Conservation (phyloP, 2,113 vertebrate species). For the Caracal caracal region DNA sequence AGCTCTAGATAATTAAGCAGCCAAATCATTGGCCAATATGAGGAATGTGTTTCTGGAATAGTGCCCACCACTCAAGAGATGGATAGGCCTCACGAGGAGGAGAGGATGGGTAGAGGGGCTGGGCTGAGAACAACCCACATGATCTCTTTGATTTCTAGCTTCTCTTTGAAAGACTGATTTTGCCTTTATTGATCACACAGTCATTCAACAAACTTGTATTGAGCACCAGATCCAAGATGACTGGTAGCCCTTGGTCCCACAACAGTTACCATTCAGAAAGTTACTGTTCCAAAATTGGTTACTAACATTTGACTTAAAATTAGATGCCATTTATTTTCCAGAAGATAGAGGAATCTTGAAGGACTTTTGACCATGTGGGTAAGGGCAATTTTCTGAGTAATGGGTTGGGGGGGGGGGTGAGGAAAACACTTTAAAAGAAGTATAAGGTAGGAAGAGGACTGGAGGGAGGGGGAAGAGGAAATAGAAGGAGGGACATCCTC, state of each 20-base stretch:
- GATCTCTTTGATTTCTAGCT: background rate
- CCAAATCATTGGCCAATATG: background rate
- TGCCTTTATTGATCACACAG: background rate
- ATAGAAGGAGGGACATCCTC: background rate
- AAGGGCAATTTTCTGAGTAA: conserved; percentile 32
- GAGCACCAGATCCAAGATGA: background rate
- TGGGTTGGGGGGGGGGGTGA: background rate
- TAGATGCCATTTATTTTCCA: conserved; percentile 24
- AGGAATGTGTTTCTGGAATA: background rate
- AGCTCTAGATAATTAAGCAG: conserved; percentile 8
- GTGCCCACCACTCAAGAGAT: background rate
- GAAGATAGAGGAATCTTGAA: conserved; percentile 17
- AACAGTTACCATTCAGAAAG: conserved; percentile 9
- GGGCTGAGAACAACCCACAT: background rate
- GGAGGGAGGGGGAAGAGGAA: background rate
- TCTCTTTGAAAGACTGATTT: conserved; percentile 8
- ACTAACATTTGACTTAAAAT: conserved; percentile 44
- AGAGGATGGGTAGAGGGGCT: background rate
- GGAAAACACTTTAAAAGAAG: background rate
- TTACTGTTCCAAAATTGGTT: conserved; percentile 49
- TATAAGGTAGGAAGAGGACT: background rate
- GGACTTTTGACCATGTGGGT: background rate
- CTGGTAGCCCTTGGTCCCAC: background rate
- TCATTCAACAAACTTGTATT: conserved; percentile 37
- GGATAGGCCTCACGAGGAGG: background rate